Evolutionary conservation across 2,113 vertebrate genomes (phyloP).

Genomic region (Ciconia stormi): DNA sequence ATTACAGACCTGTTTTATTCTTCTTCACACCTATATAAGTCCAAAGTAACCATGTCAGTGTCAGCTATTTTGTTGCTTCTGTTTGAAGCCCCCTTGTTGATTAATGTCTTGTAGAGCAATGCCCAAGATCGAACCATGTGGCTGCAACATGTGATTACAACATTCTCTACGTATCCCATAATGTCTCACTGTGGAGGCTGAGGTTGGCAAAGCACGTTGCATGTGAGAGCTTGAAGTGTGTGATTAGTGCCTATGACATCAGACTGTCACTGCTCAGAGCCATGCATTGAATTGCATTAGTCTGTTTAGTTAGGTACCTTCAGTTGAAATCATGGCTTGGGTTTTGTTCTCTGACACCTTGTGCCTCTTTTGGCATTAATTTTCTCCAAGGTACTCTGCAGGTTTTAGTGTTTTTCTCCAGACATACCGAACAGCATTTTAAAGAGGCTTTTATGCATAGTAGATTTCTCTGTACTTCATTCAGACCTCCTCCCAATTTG

Average conservation of each 20-base stretch:
- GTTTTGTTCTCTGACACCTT: slow-evolving; percentile 35
- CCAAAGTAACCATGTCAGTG: background rate
- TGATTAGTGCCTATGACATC: slow-evolving; percentile 25
- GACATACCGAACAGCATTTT: background rate
- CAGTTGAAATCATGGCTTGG: background rate
- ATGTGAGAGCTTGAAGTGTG: background rate
- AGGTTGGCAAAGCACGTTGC: background rate
- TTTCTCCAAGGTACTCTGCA: slow-evolving; percentile 15
- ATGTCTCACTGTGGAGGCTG: background rate
- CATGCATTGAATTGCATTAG: background rate
- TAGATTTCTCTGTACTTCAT: background rate
- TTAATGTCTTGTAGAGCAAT: background rate
- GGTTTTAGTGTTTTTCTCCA: background rate
- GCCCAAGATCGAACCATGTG: background rate
- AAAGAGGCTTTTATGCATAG: background rate
- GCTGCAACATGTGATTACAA: slow-evolving; percentile 9
- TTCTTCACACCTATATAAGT: background rate
- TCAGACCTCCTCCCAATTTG: background rate
- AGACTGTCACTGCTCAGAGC: background rate
- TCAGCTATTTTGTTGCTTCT: background rate
- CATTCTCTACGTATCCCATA: slow-evolving; percentile 9
- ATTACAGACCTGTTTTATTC: background rate
- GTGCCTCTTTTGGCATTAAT: slow-evolving; percentile 20
- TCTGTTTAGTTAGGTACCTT: slow-evolving; percentile 4
- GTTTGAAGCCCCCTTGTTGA: background rate